phyloP scores from a whole-genome alignment of 2,797 vertebrate genomes.

The Syndactyla subalaris region DNA sequence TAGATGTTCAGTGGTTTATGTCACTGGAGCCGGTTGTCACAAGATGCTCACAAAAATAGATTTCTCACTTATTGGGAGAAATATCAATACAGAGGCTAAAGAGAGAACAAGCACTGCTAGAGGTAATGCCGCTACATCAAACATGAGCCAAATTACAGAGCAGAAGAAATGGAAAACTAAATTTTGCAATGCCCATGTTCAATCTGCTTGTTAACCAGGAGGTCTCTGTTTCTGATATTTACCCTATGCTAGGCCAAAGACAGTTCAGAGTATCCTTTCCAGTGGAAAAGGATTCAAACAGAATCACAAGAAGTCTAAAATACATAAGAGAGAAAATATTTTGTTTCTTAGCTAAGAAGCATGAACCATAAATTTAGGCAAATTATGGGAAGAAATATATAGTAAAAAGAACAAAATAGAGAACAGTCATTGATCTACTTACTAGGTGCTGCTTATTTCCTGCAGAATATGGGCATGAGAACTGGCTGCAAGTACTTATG shows the following conservation, averaged over 20 bases:
- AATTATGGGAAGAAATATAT: not conserved
- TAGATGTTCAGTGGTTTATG: conserved; percentile 31
- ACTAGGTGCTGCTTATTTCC: not conserved
- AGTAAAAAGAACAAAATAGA: not conserved
- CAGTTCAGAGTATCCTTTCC: not conserved
- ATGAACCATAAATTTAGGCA: not conserved
- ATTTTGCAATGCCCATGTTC: not conserved
- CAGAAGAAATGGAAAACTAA: not conserved
- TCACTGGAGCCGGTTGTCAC: conserved; percentile 9
- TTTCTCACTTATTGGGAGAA: conserved; percentile 44
- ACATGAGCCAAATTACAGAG: not conserved
- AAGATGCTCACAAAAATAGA: conserved; percentile 43
- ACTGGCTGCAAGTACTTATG: not conserved
- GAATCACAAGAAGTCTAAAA: not conserved
- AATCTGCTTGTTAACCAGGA: not conserved
- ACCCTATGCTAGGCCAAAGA: not conserved
- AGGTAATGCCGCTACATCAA: not conserved
- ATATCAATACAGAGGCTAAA: conserved; percentile 28
- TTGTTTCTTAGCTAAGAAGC: not conserved
- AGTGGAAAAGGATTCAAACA: not conserved
- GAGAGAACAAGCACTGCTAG: not conserved
- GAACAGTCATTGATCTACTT: not conserved
- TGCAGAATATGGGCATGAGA: not conserved
- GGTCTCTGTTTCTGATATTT: not conserved
- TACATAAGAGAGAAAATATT: not conserved